Base-by-base conservation (phyloP, 2,888 invertebrate species). In the Netelia virgata region DNA sequence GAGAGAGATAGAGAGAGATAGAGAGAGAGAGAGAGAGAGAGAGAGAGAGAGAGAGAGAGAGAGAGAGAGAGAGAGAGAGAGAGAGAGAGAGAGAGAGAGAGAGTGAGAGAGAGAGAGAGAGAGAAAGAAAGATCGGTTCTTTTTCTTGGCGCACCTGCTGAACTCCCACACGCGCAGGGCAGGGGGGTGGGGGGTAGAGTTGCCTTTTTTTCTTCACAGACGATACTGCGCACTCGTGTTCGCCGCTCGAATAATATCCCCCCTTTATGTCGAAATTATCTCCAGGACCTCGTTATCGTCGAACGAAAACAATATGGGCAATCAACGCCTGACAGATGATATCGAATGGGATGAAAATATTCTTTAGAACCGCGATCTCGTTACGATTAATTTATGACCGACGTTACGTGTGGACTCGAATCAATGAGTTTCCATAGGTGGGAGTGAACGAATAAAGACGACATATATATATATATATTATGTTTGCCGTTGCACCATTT, bases 211-310 rank as follows among this genome's bases (percentile, higher is more conserved):
- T 59, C 61, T 77, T 28, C 50, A 5, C 14, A 11, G 28, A 16
- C n/a, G 53, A 20, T 47, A 47, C 14, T 47, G 23, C 50, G 36
- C 47, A 77, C 50, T 61, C 77, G 61, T 61, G 59, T 41, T 77
- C 61, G 2, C 47, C 61, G 14, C n/a, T 70, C 69, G 57, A 68
- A 68, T 61, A 70, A 70, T 77, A 18, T 18, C 18, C 47, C 18
- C 43, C 47, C 47, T 28, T 28, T 28, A 14, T 47, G 47, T 90
- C 91, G 47, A 47, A 50, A 77, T 68, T 68, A 68, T 68, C 53
- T 55, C 57, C 16, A 69, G 53, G 47, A 28, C 23, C 72, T 77
- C 68, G 68, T 68, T 77, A 50, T 18, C 28, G 47, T 16, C 18
- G 14, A 57, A 23, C 41, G 68, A 77, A 77, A 68, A 77, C 77